Evolutionary conservation across 2,113 vertebrate species (phyloP).

Genomic region (Erinaceus europaeus): DNA sequence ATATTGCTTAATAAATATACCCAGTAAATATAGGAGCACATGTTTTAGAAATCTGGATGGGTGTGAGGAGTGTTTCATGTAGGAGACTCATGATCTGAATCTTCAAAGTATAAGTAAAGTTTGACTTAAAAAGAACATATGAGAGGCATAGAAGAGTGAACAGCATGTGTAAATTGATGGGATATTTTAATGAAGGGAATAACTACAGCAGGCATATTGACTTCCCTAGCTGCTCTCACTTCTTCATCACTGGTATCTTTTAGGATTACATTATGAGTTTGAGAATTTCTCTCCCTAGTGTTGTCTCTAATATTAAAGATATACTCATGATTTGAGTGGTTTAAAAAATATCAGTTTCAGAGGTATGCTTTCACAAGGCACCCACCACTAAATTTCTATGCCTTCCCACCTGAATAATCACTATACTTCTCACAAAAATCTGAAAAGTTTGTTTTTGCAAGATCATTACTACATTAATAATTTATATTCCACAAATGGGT

Average conservation of each 20-base stretch:
- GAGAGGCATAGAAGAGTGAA: neutral
- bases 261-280: neutral
- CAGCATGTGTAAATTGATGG: neutral
- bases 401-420: too few species aligned
- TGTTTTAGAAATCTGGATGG: neutral
- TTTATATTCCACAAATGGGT: too few species aligned
- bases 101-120: neutral
- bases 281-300: too few species aligned
- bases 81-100: neutral
- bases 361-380: too few species aligned
- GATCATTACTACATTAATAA: too few species aligned
- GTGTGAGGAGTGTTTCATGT: neutral
- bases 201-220: neutral
- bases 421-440: too few species aligned
- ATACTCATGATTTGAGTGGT: too few species aligned
- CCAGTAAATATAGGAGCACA: neutral
- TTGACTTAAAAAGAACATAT: neutral
- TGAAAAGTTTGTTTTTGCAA: too few species aligned
- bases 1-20: neutral
- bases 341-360: too few species aligned
- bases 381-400: too few species aligned
- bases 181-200: neutral
- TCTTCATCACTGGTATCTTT: neutral
- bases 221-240: neutral
- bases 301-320: too few species aligned